A percentile compares a stretch with the other conserved stretches of the same genome.
phyloP scores from a whole-genome alignment of 1,140 invertebrate genomes.

The Pachypsylla venusta region DNA sequence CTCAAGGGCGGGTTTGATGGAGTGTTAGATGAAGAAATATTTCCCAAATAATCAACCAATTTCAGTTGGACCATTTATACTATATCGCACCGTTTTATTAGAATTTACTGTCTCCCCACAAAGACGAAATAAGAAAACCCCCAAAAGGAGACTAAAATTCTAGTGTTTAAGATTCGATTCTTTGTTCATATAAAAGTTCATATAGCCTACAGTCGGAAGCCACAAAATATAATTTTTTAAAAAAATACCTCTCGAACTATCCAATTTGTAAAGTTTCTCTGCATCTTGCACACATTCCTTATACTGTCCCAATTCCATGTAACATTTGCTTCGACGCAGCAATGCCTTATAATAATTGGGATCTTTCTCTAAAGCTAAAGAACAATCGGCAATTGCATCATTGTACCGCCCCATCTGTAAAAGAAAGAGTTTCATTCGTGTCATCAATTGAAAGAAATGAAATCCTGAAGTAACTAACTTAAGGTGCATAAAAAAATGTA shows the following conservation, averaged over 20 bases:
- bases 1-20: too few species aligned
- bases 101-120: too few species aligned
- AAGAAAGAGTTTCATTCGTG: too few species aligned
- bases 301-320: slow-evolving; percentile 64
- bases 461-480: too few species aligned
- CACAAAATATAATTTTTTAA: neutral
- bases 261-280: slow-evolving; percentile 69
- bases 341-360: slow-evolving; percentile 82
- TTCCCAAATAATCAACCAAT: neutral
- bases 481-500: too few species aligned
- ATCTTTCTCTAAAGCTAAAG: slow-evolving; percentile 69
- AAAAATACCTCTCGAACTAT: slow-evolving; percentile 51
- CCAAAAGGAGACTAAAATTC: neutral
- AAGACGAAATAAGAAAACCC: neutral
- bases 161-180: neutral
- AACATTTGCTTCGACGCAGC: slow-evolving; percentile 66
- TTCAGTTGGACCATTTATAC: neutral
- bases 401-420: slow-evolving; percentile 51
- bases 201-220: neutral
- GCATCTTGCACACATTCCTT: slow-evolving; percentile 87
- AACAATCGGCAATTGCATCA: slow-evolving; percentile 72
- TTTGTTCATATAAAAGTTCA: neutral
- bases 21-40: neutral
- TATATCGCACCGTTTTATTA: too few species aligned
- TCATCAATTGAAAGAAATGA: too few species aligned